phyloP scores from a whole-genome alignment of 2,113 vertebrate species.

The Solea senegalensis region DNA sequence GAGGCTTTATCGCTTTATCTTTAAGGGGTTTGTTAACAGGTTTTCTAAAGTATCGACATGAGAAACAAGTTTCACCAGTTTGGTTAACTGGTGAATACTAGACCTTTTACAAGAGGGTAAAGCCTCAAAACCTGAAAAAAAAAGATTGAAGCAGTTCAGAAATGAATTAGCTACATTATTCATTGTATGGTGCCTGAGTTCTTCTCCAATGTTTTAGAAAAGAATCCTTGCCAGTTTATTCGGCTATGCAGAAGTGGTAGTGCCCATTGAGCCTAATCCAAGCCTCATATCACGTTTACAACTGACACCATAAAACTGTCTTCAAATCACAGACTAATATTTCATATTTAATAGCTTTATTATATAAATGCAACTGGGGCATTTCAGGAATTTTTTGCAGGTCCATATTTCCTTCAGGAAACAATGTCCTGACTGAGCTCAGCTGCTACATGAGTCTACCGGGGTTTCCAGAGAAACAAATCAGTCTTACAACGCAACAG shows the following conservation, averaged over 20 bases:
- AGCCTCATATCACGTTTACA: constrained; percentile 45
- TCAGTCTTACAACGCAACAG: constrained; percentile 4
- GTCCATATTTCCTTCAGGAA: constrained; percentile 64
- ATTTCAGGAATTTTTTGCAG: constrained; percentile 60
- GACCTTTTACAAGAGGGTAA: neutral
- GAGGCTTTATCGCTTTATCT: constrained; percentile 53
- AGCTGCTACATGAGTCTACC: constrained; percentile 55
- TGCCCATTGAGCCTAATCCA: constrained; percentile 12
- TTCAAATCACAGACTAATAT: constrained; percentile 50
- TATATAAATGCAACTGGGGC: constrained; percentile 67
- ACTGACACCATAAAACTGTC: constrained; percentile 56
- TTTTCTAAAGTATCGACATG: constrained; percentile 19
- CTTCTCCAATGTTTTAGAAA: neutral
- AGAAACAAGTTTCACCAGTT: constrained; percentile 9
- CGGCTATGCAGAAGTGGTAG: constrained; percentile 9
- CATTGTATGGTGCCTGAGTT: neutral
- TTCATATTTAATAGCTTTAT: constrained; percentile 61
- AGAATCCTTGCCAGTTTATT: constrained; percentile 11
- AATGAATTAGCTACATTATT: neutral
- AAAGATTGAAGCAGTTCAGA: neutral
- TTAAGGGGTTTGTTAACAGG: constrained; percentile 36
- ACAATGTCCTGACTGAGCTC: constrained; percentile 50
- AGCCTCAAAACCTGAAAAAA: neutral
- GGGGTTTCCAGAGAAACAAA: constrained; percentile 30
- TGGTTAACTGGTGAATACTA: neutral